Evolutionary conservation across 2,797 vertebrate species (phyloP), one percentile per base, ranked within the genome.

Genomic region (Myotis findleyi): DNA sequence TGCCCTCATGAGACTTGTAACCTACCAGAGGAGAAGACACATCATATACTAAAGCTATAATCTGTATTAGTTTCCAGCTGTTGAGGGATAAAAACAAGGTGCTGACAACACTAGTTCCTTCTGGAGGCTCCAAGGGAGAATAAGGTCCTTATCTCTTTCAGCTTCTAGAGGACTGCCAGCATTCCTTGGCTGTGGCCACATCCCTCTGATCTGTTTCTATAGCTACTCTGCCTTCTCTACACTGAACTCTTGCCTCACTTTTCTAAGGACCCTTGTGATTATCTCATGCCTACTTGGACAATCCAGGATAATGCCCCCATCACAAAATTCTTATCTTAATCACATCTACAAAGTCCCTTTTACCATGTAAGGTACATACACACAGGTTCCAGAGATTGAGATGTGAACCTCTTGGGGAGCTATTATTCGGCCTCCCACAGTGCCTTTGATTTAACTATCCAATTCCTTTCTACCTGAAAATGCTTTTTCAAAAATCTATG

Each of bases 391-490:
- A 84, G 72, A 33, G 21, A 89, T 51, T 66, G 57, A 87, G 20
- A 73, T 20, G 23, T 55, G 36, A 20, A 25, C 36, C 14, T 27
- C 21, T 38, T 51, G 20, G 18, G 17, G 49, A n/a, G 23, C 18
- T 38, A 64, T 66, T 84, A 88, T 62, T 89, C 30, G 62, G 57
- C 23, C 18, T 92, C 76, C 57, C 10, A 79, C 8, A 47, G n/a
- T 55, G n/a, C 1, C n/a, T 64, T 44, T 51, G 44, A 47, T 76
- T 95, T 91, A 89, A 93, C 20, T 83, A 71, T n/a, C 53, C n/a
- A 77, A 47, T 53, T 91, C 44, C 41, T 38, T 90, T 62, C 64
- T 53, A 92, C 7, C 62, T 55, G 12, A 93, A 97, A 95, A 93
- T 41, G 27, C 3, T 71, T 91, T 80, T 86, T 75, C 25, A 91